Percentiles rank a stretch among this genome's conserved stretches.
Conservation (phyloP, 1,140 invertebrate species). For the Temnothorax curvispinosus region DNA sequence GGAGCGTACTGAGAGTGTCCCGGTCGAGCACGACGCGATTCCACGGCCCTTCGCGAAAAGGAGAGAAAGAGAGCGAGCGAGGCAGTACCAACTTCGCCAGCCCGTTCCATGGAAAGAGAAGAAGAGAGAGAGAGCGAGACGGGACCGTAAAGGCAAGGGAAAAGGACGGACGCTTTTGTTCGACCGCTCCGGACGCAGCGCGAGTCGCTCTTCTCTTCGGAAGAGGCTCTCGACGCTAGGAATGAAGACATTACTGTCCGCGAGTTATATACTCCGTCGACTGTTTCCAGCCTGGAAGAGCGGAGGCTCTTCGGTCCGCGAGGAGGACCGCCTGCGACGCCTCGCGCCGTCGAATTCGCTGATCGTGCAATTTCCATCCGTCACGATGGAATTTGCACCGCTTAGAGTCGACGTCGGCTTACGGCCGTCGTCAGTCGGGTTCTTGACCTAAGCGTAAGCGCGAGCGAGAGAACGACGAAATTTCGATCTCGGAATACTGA, state of each 20-base stretch:
- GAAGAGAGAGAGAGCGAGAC: constrained; percentile 56
- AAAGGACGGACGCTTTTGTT: constrained; percentile 63
- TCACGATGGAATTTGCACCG: constrained; percentile 50
- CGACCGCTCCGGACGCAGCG: constrained; percentile 67
- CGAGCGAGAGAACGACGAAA: constrained; percentile 8
- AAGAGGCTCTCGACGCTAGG: constrained; percentile 59
- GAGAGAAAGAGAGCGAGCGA: constrained; percentile 50
- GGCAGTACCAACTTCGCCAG: constrained; percentile 70
- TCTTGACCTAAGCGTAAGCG: constrained; percentile 64
- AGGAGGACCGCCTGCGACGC: background rate
- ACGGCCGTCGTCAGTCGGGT: constrained; percentile 51
- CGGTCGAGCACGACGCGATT: constrained; percentile 79
- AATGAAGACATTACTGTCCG: constrained; percentile 60
- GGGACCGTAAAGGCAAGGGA: constrained; percentile 27
- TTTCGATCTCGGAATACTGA: constrained; percentile 63
- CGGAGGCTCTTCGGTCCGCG: background rate
- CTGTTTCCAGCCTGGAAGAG: constrained; percentile 33
- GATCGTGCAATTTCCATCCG: constrained; percentile 30
- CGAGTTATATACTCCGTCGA: constrained; percentile 33
- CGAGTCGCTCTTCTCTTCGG: constrained; percentile 59
- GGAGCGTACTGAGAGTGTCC: constrained; percentile 80
- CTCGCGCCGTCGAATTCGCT: constrained; percentile 24
- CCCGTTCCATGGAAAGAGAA: constrained; percentile 67
- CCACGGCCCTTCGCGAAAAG: constrained; percentile 68
- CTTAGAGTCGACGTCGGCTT: constrained; percentile 46